These are phyloP conservation scores for Schizopygopsis malacanthus DNA, from an alignment of 2,797 vertebrate genomes.

Conservation along the genomic window DNA sequence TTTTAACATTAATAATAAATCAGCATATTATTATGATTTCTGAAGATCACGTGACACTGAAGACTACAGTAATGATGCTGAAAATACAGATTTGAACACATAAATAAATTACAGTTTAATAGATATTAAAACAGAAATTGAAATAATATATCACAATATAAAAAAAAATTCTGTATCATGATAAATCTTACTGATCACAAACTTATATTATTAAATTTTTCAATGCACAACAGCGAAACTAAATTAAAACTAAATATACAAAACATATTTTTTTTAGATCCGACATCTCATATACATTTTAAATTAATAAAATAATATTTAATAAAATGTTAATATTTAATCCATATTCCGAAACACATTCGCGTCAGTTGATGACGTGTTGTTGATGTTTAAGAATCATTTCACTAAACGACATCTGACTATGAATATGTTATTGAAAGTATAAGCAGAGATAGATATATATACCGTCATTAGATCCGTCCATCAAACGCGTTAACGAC, in stretches of 20 bases:
- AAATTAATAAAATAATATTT: background rate
- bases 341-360: background rate
- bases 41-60: too few species aligned
- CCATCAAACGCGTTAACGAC: background rate
- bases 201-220: background rate
- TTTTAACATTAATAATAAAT: too few species aligned
- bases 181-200: too few species aligned
- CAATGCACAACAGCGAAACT: background rate
- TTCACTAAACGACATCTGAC: background rate
- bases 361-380: background rate
- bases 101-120: too few species aligned
- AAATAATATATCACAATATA: too few species aligned
- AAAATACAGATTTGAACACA: too few species aligned
- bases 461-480: background rate
- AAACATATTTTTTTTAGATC: background rate
- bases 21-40: too few species aligned
- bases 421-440: background rate
- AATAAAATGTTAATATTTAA: background rate
- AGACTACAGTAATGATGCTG: too few species aligned
- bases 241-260: background rate
- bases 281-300: background rate
- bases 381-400: background rate
- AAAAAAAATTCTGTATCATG: too few species aligned
- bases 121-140: too few species aligned
- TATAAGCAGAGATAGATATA: background rate